Evolutionary conservation across 2,888 invertebrate genomes (phyloP).

Genomic region (Plebejus argus): DNA sequence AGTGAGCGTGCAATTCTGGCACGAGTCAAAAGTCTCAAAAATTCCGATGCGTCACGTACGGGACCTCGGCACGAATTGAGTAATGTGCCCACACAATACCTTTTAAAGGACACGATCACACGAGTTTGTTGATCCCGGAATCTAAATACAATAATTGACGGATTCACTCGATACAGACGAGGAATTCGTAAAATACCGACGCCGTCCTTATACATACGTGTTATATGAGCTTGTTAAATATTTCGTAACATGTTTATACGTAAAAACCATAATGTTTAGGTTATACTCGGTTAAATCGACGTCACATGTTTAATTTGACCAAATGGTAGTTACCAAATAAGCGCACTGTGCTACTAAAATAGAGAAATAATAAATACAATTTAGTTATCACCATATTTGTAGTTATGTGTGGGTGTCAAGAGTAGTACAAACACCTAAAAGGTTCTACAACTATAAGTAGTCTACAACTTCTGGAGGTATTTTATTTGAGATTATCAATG

Average conservation of each 20-base stretch:
- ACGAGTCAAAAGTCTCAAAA: constrained; percentile 3
- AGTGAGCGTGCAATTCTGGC: background rate
- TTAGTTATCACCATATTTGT: no score
- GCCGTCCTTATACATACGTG: background rate
- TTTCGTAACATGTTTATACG: background rate
- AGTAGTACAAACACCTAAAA: no score
- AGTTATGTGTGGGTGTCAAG: no score
- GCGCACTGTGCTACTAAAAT: background rate
- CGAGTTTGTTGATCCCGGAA: constrained; percentile 28
- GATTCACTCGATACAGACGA: background rate
- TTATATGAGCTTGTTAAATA: constrained; percentile 6
- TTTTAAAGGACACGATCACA: constrained; percentile 22
- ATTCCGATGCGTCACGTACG: constrained; percentile 26
- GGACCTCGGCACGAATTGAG: constrained; percentile 27
- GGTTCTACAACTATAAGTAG: no score
- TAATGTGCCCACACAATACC: constrained; percentile 27
- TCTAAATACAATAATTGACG: constrained; percentile 20
- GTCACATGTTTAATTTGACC: background rate
- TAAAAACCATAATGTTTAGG: background rate
- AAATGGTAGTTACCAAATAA: background rate
- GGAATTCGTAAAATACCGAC: background rate
- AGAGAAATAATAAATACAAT: background rate
- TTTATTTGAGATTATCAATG: no score
- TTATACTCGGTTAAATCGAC: background rate
- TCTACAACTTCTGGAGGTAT: no score